These are phyloP conservation scores for Parnassius glacialis DNA, from an alignment of 2,888 invertebrate genomes.

Conservation along the genomic window DNA sequence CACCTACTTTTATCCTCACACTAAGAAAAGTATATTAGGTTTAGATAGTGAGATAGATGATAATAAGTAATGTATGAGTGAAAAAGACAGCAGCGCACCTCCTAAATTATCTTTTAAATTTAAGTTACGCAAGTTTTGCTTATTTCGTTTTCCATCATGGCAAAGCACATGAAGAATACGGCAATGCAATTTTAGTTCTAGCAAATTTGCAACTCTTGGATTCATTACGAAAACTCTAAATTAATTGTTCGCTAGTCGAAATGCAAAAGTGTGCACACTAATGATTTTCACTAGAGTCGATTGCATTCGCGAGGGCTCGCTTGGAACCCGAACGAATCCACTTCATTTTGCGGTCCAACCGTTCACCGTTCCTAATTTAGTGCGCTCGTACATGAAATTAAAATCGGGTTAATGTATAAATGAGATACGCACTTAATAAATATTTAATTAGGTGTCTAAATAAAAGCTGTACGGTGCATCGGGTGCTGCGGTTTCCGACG, in stretches of 20 bases:
- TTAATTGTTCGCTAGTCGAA: slow-evolving; percentile 26
- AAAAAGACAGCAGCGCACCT: too few species aligned
- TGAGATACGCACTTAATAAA: slow-evolving; percentile 78
- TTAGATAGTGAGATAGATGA: too few species aligned
- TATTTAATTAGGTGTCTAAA: slow-evolving; percentile 80
- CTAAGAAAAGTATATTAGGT: too few species aligned
- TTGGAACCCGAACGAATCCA: slow-evolving; percentile 55
- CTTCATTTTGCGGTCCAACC: slow-evolving; percentile 75
- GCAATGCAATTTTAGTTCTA: too few species aligned
- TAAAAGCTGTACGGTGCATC: slow-evolving; percentile 60
- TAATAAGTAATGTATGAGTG: too few species aligned
- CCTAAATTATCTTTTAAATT: too few species aligned
- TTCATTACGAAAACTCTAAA: slow-evolving; percentile 21
- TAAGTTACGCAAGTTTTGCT: too few species aligned
- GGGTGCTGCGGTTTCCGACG: slow-evolving; percentile 56
- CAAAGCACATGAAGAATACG: too few species aligned
- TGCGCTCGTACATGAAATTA: slow-evolving; percentile 77
- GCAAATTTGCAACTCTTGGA: not conserved
- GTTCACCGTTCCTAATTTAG: slow-evolving; percentile 74
- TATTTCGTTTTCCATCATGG: too few species aligned
- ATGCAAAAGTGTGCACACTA: slow-evolving; percentile 58
- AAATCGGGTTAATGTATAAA: slow-evolving; percentile 78
- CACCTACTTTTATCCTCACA: too few species aligned
- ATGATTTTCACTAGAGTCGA: slow-evolving; percentile 63
- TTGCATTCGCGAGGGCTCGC: slow-evolving; percentile 42